phyloP scores from a whole-genome alignment of 2,113 vertebrate genomes.

The Lontra canadensis region DNA sequence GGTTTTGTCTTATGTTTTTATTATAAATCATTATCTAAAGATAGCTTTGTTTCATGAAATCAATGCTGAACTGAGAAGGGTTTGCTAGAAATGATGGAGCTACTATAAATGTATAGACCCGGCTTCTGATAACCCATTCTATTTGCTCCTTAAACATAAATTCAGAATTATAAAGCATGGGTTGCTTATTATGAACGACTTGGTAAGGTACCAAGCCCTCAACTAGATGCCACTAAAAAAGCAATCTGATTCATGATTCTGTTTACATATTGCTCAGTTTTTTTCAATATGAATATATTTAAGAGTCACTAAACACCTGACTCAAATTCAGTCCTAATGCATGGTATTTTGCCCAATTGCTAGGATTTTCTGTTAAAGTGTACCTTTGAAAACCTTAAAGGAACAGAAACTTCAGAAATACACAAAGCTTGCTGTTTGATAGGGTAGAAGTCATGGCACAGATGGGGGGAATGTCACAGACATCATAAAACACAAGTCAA shows the following conservation, averaged over 20 bases:
- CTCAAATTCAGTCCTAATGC: slow-evolving; percentile 33
- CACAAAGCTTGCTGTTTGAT: slow-evolving; percentile 26
- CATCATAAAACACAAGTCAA: slow-evolving; percentile 55
- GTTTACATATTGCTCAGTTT: slow-evolving; percentile 42
- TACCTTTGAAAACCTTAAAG: not conserved
- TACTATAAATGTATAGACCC: not conserved
- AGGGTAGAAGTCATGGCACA: not conserved
- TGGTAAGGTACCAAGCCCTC: slow-evolving; percentile 57
- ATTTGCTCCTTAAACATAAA: slow-evolving; percentile 29
- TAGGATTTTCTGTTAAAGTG: slow-evolving; percentile 11
- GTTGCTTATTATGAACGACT: slow-evolving; percentile 52
- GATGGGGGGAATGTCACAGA: not conserved
- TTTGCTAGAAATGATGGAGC: not conserved
- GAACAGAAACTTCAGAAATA: not conserved
- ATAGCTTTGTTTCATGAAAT: slow-evolving; percentile 12
- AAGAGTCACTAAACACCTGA: slow-evolving; percentile 31
- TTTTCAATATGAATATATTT: slow-evolving; percentile 49
- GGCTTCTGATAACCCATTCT: slow-evolving; percentile 32
- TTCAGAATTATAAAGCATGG: slow-evolving; percentile 33
- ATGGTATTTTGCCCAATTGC: not conserved
- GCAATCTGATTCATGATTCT: slow-evolving; percentile 55
- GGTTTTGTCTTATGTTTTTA: not conserved
- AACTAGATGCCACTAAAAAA: slow-evolving; percentile 24
- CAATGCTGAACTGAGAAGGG: not conserved
- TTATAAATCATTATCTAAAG: slow-evolving; percentile 28